phyloP scores from a whole-genome alignment of 2,888 invertebrate species.

The Steromphala cineraria region DNA sequence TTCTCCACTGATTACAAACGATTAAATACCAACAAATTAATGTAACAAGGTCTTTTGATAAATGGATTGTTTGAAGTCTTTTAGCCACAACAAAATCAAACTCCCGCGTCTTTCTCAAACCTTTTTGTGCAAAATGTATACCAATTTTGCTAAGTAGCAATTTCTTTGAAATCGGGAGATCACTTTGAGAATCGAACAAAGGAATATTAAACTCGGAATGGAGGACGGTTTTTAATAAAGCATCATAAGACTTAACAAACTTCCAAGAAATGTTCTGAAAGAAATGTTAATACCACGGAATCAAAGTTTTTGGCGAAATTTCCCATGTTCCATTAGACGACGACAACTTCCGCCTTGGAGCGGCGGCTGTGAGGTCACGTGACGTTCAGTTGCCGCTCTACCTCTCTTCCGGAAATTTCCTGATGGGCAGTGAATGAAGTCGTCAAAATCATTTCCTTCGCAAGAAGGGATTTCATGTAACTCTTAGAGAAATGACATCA shows the following conservation, averaged over 20 bases:
- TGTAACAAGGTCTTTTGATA: no score
- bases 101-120: no score
- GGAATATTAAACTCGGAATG: not conserved
- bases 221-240: not conserved
- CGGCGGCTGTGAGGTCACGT: slow-evolving; percentile 9
- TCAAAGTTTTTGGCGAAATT: slow-evolving; percentile 13
- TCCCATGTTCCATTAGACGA: slow-evolving; percentile 18
- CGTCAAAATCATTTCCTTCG: slow-evolving; percentile 18
- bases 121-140: no score
- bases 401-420: slow-evolving; percentile 17
- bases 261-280: not conserved
- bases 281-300: slow-evolving; percentile 4
- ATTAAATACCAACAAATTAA: no score
- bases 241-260: not conserved
- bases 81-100: no score
- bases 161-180: not conserved
- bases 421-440: slow-evolving; percentile 7
- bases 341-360: slow-evolving; percentile 3
- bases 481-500: slow-evolving; percentile 22
- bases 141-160: no score
- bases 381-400: slow-evolving; percentile 13
- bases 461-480: slow-evolving; percentile 23
- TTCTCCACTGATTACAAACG: no score
- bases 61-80: no score
- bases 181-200: not conserved